phyloP scores from a whole-genome alignment of 2,113 vertebrate genomes.

The Pelmatolapia mariae region DNA sequence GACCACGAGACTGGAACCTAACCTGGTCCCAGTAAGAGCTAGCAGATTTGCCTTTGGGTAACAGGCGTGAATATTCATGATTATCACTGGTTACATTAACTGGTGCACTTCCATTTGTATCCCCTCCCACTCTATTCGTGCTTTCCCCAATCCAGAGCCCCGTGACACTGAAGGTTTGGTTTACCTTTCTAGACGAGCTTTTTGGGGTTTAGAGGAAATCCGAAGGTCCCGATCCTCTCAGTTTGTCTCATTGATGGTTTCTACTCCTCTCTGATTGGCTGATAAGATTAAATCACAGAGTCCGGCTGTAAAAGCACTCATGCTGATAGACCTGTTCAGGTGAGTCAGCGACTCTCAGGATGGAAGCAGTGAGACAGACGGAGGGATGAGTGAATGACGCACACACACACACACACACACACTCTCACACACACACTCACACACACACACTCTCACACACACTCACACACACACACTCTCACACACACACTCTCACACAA shows the following conservation, averaged over 20 bases:
- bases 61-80: background rate
- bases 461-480: no score
- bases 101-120: background rate
- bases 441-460: no score
- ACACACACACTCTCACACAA: no score
- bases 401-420: fast-evolving
- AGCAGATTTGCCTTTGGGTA: background rate
- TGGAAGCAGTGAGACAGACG: background rate
- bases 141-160: background rate
- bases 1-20: background rate
- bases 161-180: background rate
- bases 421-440: no score
- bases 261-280: background rate
- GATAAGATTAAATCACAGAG: no score
- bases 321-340: background rate
- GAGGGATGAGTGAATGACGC: background rate
- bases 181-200: background rate
- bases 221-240: background rate
- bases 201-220: background rate
- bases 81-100: background rate
- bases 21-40: background rate
- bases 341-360: background rate
- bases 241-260: background rate
- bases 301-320: background rate
- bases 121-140: background rate